phyloP scores from a whole-genome alignment of 2,113 vertebrate genomes.

The Strix aluco region DNA sequence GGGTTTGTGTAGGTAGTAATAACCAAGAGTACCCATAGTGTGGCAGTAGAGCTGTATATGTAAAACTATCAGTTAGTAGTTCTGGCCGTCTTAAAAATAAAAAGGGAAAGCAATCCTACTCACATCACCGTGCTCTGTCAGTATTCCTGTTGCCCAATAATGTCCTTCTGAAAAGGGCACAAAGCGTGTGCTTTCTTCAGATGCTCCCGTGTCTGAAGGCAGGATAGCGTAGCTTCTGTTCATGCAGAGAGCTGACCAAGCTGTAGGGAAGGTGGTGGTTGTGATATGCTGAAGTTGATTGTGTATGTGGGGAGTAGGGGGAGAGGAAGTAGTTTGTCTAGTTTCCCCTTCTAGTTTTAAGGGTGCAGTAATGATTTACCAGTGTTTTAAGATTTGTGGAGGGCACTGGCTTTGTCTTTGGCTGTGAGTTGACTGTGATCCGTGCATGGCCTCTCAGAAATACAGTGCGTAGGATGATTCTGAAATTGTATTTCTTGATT shows the following conservation, averaged over 20 bases:
- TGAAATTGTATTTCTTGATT: not conserved
- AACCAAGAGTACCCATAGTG: slow-evolving; percentile 68
- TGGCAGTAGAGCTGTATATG: slow-evolving; percentile 74
- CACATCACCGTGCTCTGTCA: rapidly evolving
- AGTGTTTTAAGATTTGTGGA: rapidly evolving
- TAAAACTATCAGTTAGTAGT: not conserved
- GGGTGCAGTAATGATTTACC: not conserved
- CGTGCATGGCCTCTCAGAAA: rapidly evolving
- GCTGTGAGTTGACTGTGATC: rapidly evolving
- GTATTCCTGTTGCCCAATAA: not conserved
- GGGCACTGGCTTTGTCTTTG: not conserved
- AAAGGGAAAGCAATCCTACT: not conserved
- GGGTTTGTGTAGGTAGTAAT: slow-evolving; percentile 24
- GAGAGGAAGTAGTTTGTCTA: rapidly evolving
- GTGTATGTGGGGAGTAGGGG: rapidly evolving
- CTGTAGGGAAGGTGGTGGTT: not conserved
- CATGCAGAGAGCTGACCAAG: rapidly evolving
- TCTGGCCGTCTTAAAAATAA: not conserved
- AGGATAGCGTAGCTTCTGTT: rapidly evolving
- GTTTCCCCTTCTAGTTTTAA: not conserved
- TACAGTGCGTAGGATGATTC: rapidly evolving
- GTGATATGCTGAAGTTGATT: rapidly evolving
- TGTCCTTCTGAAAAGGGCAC: rapidly evolving
- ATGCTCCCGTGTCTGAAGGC: not conserved
- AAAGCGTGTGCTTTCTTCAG: rapidly evolving